phyloP scores from a whole-genome alignment of 1,140 invertebrate species.

The Sitophilus oryzae region DNA sequence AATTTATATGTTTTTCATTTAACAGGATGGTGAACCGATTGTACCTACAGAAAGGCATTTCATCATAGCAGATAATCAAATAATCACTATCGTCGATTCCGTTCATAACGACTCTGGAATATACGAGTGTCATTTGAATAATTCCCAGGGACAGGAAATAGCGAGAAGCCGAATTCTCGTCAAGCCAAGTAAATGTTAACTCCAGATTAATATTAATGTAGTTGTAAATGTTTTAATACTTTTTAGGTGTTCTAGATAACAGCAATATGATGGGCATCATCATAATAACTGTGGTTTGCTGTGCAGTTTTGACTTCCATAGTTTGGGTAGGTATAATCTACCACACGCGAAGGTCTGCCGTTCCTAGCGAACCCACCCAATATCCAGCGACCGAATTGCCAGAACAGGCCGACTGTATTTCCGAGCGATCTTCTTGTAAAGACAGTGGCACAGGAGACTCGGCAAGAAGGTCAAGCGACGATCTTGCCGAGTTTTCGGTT shows the following conservation, averaged over 20 bases:
- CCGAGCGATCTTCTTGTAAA: conserved; percentile 56
- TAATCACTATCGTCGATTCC: conserved; percentile 80
- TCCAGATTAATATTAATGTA: too few species aligned
- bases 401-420: conserved; percentile 34
- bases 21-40: conserved; percentile 62
- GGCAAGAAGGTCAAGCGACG: conserved; percentile 53
- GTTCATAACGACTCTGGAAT: conserved; percentile 69
- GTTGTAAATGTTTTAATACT: too few species aligned
- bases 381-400: conserved; percentile 24
- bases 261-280: conserved; percentile 76
- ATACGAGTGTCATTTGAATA: conserved; percentile 85
- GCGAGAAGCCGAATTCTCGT: conserved; percentile 51
- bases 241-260: conserved; percentile 36
- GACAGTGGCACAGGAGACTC: conserved; percentile 64
- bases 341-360: conserved; percentile 61
- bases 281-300: conserved; percentile 83
- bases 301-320: conserved; percentile 81
- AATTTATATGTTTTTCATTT: neutral
- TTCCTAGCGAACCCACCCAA: conserved; percentile 19
- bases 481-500: conserved; percentile 35
- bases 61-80: conserved; percentile 77
- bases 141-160: conserved; percentile 66
- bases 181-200: conserved; percentile 50
- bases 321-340: conserved; percentile 92
- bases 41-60: conserved; percentile 66